Conservation (phyloP, 2,888 invertebrate species). For the Toxonevra muliebris region DNA sequence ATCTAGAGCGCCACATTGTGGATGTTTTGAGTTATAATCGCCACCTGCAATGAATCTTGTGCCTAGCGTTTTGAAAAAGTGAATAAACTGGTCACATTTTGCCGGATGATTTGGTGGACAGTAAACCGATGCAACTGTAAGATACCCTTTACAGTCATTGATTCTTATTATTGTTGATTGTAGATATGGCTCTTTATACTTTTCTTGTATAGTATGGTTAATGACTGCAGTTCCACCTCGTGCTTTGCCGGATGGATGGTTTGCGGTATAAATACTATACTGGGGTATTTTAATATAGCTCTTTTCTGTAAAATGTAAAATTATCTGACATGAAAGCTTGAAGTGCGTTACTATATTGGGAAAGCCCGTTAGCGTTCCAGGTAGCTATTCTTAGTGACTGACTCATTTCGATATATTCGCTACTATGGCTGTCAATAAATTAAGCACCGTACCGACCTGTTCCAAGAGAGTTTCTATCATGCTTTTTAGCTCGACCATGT, state of each 20-base stretch:
- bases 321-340: too few species aligned
- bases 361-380: too few species aligned
- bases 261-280: slow-evolving; percentile 14
- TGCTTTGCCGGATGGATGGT: slow-evolving; percentile 16
- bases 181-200: slow-evolving; percentile 5
- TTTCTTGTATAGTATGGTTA: background rate
- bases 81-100: slow-evolving; percentile 1
- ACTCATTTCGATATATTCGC: too few species aligned
- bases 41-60: slow-evolving; percentile 16
- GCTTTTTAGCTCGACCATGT: too few species aligned
- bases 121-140: slow-evolving; percentile 15
- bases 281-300: slow-evolving; percentile 17
- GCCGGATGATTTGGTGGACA: slow-evolving; percentile 28
- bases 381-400: too few species aligned
- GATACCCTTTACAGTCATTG: slow-evolving; percentile 4
- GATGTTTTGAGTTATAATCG: slow-evolving; percentile 23
- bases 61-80: slow-evolving; percentile 14
- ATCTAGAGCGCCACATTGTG: too few species aligned
- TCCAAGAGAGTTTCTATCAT: too few species aligned
- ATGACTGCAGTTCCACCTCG: slow-evolving; percentile 26
- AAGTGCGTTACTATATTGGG: too few species aligned
- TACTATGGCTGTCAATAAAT: too few species aligned
- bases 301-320: too few species aligned
- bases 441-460: too few species aligned
- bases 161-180: slow-evolving; percentile 25